Conservation (phyloP, 1,140 invertebrate species). For the Lepidurus apus region DNA sequence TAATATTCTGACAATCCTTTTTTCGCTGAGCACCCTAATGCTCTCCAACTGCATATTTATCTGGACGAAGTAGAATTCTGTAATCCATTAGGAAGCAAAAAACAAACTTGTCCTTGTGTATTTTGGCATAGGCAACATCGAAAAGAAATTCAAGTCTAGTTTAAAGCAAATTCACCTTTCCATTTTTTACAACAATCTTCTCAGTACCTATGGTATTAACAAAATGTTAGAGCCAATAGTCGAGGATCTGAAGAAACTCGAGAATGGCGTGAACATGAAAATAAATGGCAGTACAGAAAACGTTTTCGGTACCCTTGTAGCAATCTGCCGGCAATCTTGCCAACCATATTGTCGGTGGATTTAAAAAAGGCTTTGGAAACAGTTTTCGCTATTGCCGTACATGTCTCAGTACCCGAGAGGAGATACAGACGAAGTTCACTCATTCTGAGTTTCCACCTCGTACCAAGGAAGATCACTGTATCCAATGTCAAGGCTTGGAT, state of each 20-base stretch:
- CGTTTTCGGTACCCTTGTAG: slow-evolving; percentile 28
- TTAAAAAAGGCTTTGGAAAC: slow-evolving; percentile 11
- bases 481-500: slow-evolving; percentile 4
- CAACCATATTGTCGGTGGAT: slow-evolving; percentile 10
- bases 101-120: slow-evolving; percentile 32
- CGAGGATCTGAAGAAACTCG: slow-evolving; percentile 31
- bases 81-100: slow-evolving; percentile 31
- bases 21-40: slow-evolving; percentile 16
- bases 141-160: slow-evolving; percentile 7
- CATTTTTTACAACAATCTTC: slow-evolving; percentile 23
- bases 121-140: slow-evolving; percentile 28
- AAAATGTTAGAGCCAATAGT: slow-evolving; percentile 31
- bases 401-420: background rate
- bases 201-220: slow-evolving; percentile 18
- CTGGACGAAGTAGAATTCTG: slow-evolving; percentile 31
- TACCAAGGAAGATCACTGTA: slow-evolving; percentile 5
- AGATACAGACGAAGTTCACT: slow-evolving; percentile 25
- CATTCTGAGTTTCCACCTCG: slow-evolving; percentile 26
- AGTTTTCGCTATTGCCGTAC: slow-evolving; percentile 16
- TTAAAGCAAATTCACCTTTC: slow-evolving; percentile 27
- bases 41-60: slow-evolving; percentile 29
- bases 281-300: slow-evolving; percentile 26
- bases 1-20: slow-evolving; percentile 18
- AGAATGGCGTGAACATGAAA: slow-evolving; percentile 27
- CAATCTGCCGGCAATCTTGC: slow-evolving; percentile 25